These are phyloP conservation scores for Gambelia wislizenii DNA, from an alignment of 2,797 vertebrate genomes.

Conservation along the genomic window DNA sequence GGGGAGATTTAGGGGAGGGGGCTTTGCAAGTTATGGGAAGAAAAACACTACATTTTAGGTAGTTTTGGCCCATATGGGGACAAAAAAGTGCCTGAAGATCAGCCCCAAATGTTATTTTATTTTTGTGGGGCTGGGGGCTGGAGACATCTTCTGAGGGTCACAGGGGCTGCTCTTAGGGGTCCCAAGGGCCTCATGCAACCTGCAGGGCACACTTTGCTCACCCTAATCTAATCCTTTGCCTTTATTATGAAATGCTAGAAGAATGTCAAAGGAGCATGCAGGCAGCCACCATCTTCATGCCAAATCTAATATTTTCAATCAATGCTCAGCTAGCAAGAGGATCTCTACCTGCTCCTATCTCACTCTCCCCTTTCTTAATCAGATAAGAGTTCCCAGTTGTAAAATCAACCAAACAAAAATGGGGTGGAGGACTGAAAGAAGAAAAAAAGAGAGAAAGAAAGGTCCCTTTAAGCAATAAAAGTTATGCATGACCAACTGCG, in stretches of 20 bases:
- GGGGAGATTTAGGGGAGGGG: no score
- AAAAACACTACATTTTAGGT: no score
- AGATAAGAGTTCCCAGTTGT: constrained; percentile 52
- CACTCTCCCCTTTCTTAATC: constrained; percentile 29
- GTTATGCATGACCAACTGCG: constrained; percentile 71
- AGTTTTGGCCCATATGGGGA: no score
- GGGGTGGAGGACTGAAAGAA: rapidly evolving
- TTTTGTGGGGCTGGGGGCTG: no score
- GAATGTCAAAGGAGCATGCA: constrained; percentile 76
- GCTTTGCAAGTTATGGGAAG: no score
- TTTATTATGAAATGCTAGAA: constrained; percentile 77
- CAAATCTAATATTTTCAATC: constrained; percentile 82
- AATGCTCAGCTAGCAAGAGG: constrained; percentile 68
- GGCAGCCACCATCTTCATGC: constrained; percentile 71
- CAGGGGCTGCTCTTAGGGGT: no score
- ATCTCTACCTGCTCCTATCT: constrained; percentile 49
- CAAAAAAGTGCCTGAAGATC: no score
- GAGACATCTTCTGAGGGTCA: no score
- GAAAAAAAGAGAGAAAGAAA: neutral
- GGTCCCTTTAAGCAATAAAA: constrained; percentile 62
- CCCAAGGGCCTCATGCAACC: no score
- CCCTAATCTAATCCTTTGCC: constrained; percentile 82
- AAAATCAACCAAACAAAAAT: constrained; percentile 50
- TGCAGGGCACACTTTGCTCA: neutral
- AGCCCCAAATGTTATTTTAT: no score